These are phyloP conservation scores for Cyanocitta stelleri DNA, from an alignment of 2,113 vertebrate species.

Conservation along the genomic window DNA sequence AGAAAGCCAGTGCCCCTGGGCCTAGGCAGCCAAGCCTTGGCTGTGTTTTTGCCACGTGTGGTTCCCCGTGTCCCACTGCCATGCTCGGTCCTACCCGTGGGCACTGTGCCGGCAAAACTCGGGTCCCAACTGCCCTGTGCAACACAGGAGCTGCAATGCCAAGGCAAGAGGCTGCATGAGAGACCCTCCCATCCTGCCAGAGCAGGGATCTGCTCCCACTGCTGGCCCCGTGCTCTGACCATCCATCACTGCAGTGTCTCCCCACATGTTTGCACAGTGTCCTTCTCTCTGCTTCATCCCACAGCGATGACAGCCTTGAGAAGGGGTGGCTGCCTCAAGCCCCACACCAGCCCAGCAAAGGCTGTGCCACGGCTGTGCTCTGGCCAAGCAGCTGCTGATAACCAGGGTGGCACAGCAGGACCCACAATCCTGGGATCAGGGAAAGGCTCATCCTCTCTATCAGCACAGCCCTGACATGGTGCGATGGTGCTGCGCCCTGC, in stretches of 20 bases:
- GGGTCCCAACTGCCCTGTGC: fast-evolving
- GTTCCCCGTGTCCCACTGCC: fast-evolving
- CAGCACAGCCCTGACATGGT: fast-evolving
- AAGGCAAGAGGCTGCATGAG: not conserved
- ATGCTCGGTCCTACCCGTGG: fast-evolving
- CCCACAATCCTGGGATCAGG: fast-evolving
- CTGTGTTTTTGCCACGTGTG: not conserved
- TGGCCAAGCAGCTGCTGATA: fast-evolving
- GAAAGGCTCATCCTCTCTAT: fast-evolving
- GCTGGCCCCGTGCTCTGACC: fast-evolving
- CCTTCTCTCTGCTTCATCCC: not conserved
- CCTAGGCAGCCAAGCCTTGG: not conserved
- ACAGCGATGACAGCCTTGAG: fast-evolving
- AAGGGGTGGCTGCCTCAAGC: not conserved
- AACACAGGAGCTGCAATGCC: not conserved
- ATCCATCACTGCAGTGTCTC: fast-evolving
- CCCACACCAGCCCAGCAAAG: not conserved
- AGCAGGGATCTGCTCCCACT: fast-evolving
- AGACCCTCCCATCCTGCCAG: not conserved
- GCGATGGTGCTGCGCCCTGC: fast-evolving
- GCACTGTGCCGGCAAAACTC: fast-evolving
- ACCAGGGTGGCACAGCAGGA: not conserved
- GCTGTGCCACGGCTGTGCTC: not conserved
- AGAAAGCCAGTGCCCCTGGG: not conserved
- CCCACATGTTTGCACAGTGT: not conserved